A percentile compares a stretch with the other conserved stretches of the same genome.
phyloP scores from a whole-genome alignment of 2,113 vertebrate species.

The Amia ocellicauda region DNA sequence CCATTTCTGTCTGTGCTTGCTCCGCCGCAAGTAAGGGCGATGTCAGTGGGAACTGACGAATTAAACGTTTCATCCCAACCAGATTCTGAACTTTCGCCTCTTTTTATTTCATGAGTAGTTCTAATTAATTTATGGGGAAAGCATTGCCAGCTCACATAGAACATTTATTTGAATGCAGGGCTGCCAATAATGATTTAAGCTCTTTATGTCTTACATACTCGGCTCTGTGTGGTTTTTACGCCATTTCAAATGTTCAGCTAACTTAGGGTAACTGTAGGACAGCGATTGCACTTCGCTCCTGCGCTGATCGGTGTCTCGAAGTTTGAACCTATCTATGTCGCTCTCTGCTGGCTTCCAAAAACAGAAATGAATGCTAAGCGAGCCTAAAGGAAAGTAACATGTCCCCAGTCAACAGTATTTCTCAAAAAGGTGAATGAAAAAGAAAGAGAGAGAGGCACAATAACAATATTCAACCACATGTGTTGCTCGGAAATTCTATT shows the following conservation, averaged over 20 bases:
- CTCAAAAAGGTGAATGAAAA: too few relatives aligned
- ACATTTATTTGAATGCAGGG: constrained; percentile 3
- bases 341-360: neutral
- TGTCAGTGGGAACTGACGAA: constrained; percentile 81
- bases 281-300: neutral
- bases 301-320: neutral
- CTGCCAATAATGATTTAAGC: constrained; percentile 11
- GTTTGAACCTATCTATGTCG: neutral
- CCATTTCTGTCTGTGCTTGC: constrained; percentile 79
- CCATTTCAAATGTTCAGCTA: constrained; percentile 3
- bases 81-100: constrained; percentile 88
- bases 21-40: constrained; percentile 77
- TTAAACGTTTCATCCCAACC: constrained; percentile 86
- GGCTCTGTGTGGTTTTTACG: neutral
- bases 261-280: neutral
- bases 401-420: too few relatives aligned
- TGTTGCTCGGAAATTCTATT: too few relatives aligned
- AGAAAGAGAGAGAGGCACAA: too few relatives aligned
- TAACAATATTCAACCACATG: too few relatives aligned
- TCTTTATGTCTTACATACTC: constrained; percentile 8
- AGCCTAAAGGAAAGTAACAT: too few relatives aligned
- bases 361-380: too few relatives aligned
- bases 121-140: constrained; percentile 74
- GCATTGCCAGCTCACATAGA: constrained; percentile 18
- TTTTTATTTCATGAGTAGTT: constrained; percentile 78